Evolutionary conservation across 2,797 vertebrate species (phyloP), one percentile per base, ranked within the genome.

Genomic region (Poeciliopsis turneri): DNA sequence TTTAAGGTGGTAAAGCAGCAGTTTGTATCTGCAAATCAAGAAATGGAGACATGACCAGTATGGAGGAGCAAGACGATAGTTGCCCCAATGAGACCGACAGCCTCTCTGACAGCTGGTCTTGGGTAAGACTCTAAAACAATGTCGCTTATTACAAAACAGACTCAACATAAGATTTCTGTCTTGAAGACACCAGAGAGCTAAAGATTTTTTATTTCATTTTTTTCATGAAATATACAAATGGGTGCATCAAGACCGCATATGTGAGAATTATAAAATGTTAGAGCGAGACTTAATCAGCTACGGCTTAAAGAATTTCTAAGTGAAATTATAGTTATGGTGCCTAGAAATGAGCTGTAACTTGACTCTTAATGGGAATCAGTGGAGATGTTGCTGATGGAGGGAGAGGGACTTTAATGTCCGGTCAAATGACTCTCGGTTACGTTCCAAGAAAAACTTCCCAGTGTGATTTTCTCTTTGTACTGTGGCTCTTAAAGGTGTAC

Each of bases 81-180:
- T 78, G 68, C 57, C 70, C 71, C 75, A 74, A 43, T 73, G 86
- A 86, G 28, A 91, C 87, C 46, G 87, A 82, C 75, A 88, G 78
- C 88, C 84, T 74, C 77, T 79, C 16, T 74, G 87, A 88, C 71
- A 91, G 90, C 79, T 95, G 95, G 95, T 93, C 94, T 75, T 95
- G 89, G 95, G 95, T 96, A 96, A 96, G 30, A 72, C 53, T 82
- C 75, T 77, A 68, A 77, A 81, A 78, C 20, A 0, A 68, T 49
- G 11, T 5, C 0, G 71, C 51, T 16, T 8, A 18, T 7, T 28
- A 16, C 53, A 69, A 9, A 43, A 53, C 51, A 53, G 9, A 53
- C 23, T 53, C 51, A n/a, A 66, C 5, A 13, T 28, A 64, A 36
- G 33, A 41, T 51, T 25, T 15, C n/a, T 45, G 39, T 28, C 39